Percentiles rank a stretch among this genome's conserved stretches.
Conservation (phyloP, 1,140 invertebrate species). For the Drosophila murphyi region DNA sequence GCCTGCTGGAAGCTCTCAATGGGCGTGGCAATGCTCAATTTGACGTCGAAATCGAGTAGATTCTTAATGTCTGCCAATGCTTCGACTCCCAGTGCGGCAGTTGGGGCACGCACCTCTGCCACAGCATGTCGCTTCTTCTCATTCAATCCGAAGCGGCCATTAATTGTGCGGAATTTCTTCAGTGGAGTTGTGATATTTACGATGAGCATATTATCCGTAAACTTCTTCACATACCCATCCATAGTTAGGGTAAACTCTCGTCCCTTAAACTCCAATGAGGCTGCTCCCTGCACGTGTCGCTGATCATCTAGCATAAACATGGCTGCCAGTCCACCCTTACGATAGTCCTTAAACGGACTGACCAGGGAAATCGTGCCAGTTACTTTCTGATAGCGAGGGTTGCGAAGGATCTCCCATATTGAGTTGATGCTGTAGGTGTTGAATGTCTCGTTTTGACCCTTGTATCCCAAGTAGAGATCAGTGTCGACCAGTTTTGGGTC, state of each 20-base stretch:
- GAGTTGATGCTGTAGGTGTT: constrained; percentile 86
- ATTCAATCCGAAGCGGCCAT: constrained; percentile 89
- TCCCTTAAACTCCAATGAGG: constrained; percentile 88
- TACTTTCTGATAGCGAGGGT: constrained; percentile 85
- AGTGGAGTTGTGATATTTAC: constrained; percentile 90
- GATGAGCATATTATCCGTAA: constrained; percentile 88
- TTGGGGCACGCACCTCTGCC: constrained; percentile 88
- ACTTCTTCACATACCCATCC: constrained; percentile 87
- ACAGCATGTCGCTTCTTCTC: constrained; percentile 89
- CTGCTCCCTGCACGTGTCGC: constrained; percentile 87
- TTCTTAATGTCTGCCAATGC: constrained; percentile 86
- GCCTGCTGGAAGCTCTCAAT: constrained; percentile 88
- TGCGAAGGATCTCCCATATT: constrained; percentile 85
- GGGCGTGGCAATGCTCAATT: constrained; percentile 89
- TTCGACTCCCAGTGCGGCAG: constrained; percentile 89
- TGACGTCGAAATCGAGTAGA: constrained; percentile 89
- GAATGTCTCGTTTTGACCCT: constrained; percentile 61
- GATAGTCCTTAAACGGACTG: constrained; percentile 88
- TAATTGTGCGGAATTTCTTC: constrained; percentile 87
- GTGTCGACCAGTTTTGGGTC: constrained; percentile 85
- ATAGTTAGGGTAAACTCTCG: constrained; percentile 87
- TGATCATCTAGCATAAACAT: constrained; percentile 87
- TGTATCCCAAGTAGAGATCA: constrained; percentile 84
- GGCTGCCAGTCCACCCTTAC: constrained; percentile 87
- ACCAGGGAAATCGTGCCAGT: constrained; percentile 86